These are phyloP conservation scores for Jacana jacana DNA, from an alignment of 2,113 vertebrate species.

Conservation along the genomic window DNA sequence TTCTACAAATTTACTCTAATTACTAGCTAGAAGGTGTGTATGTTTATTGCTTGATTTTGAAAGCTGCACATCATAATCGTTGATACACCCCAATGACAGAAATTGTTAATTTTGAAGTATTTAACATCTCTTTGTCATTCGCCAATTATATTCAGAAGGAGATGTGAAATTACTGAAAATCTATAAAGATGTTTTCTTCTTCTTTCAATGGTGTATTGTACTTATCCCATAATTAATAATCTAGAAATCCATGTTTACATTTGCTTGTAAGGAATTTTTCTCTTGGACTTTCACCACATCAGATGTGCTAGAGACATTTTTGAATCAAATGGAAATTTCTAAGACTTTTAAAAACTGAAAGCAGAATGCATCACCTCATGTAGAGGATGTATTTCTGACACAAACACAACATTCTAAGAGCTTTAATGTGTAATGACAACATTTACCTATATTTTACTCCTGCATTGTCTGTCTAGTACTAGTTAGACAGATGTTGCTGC, in stretches of 20 bases:
- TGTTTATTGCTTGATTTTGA: background rate
- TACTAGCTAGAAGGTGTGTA: background rate
- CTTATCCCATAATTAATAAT: background rate
- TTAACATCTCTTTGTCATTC: background rate
- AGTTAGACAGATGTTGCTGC: background rate
- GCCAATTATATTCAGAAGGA: background rate
- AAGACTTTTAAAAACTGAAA: background rate
- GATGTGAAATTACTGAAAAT: background rate
- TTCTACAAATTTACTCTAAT: background rate
- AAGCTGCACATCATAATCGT: background rate
- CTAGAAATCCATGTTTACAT: background rate
- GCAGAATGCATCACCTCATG: background rate
- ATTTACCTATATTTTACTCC: background rate
- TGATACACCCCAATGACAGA: background rate
- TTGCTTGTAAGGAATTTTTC: background rate
- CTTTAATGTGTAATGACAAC: background rate
- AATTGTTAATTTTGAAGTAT: background rate
- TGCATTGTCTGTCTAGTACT: background rate
- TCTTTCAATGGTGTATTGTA: background rate
- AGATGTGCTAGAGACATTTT: background rate
- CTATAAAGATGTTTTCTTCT: background rate
- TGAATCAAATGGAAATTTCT: background rate
- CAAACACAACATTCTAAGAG: background rate
- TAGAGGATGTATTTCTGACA: background rate
- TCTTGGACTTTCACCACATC: background rate